Base-by-base conservation (phyloP, 2,888 invertebrate genomes). In the Cephus nigrinus region DNA sequence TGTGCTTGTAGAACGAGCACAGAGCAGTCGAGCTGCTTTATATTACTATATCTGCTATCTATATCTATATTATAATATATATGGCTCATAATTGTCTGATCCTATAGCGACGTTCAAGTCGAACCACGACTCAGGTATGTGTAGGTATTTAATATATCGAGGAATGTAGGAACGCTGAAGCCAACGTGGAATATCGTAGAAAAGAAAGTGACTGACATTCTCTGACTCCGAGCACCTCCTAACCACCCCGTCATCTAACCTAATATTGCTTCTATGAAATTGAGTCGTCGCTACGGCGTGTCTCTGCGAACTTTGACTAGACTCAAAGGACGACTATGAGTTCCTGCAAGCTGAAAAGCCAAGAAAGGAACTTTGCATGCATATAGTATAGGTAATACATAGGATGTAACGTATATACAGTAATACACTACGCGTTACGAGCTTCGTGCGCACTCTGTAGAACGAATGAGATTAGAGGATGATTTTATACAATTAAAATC, bases 131-230 rank as follows among this genome's bases (percentile, higher is more conserved):
- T 78, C 72, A 78, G 71, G 75, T 75, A 68, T 35, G 12, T 35
- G 35, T 55, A 73, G 78, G 78, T 78, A 78, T 78, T 78, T 78
- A 78, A 78, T 78, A 78, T 78, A 75, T 75, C 68, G 73, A 15
- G 78, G 75, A 75, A 78, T 76, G 75, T 35, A 31, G 75, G 75
- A 68, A 40, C 34, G 75, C n/a, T 55, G 68, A 78, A 72, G 78
- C 68, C 75, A 31, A 33, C 31, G 71, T 71, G 32, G 3, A 55
- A 55, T 55, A 55, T 55, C 55, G 55, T 55, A 23, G 55, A 23
- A 55, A 55, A 71, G 71, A 33, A 31, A 71, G 31, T 71, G 32
- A 12, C 33, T 33, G 71, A 31, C 71, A 31, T 32, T 33, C 71
- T 71, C 71, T 71, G 12, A 71, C 71, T 71, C 55, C 55, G 23